Percentiles rank a stretch among this genome's conserved stretches.
These are phyloP conservation scores for Trichonephila clavata DNA, from an alignment of 1,140 invertebrate genomes.

Conservation along the genomic window DNA sequence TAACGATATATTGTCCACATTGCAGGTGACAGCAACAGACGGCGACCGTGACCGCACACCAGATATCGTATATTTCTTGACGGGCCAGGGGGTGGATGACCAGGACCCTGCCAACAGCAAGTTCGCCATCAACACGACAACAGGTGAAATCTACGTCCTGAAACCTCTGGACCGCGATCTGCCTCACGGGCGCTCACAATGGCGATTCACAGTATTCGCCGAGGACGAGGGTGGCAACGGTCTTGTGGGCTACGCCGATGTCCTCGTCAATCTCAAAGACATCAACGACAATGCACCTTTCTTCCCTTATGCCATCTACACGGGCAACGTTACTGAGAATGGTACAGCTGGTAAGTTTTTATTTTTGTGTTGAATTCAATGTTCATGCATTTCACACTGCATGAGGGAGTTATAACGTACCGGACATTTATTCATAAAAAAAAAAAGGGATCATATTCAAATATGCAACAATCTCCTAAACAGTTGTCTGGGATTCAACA, in stretches of 20 bases:
- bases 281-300: constrained; percentile 99
- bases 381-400: too few relatives aligned
- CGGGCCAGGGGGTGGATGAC: constrained; percentile 96
- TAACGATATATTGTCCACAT: too few relatives aligned
- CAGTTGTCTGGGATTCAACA: too few relatives aligned
- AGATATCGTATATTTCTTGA: constrained; percentile 97
- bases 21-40: constrained; percentile 95
- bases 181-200: constrained; percentile 95
- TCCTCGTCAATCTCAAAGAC: constrained; percentile 97
- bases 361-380: too few relatives aligned
- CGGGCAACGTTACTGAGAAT: constrained; percentile 97
- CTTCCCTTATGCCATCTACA: constrained; percentile 94
- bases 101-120: constrained; percentile 96
- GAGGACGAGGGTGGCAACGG: constrained; percentile 97
- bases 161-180: constrained; percentile 97
- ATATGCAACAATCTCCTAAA: too few relatives aligned
- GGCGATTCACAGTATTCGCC: constrained; percentile 98
- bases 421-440: too few relatives aligned
- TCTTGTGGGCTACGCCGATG: constrained; percentile 96
- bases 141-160: constrained; percentile 91
- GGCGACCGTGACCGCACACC: constrained; percentile 96
- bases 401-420: too few relatives aligned
- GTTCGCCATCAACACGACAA: constrained; percentile 97
- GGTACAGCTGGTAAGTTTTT: constrained; percentile 88
- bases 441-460: too few relatives aligned